Evolutionary conservation across 2,888 invertebrate species (phyloP), one percentile per base, ranked within the genome.

Genomic region (Pyrrhosoma nymphula): DNA sequence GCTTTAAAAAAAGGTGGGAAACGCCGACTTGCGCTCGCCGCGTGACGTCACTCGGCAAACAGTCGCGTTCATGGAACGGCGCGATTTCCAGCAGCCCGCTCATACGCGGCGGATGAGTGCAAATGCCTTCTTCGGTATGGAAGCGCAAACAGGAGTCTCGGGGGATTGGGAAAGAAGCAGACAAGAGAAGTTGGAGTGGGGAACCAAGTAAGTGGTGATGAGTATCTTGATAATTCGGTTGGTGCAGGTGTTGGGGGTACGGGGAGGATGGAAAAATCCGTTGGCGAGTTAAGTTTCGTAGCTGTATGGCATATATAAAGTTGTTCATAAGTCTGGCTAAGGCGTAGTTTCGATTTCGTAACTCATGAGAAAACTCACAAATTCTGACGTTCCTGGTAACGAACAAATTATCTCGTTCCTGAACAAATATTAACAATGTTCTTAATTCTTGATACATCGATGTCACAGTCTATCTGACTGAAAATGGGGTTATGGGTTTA

Each of bases 41-140:
- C 63, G 93, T 69, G 47, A 75, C 93, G 69, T 93, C 93, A 93
- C 47, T 39, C 26, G 47, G 69, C 93, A 93, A 93, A 93, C 93
- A 93, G n/a, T 10, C 30, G 35, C 60, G 20, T 35, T 63, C 91
- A 26, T 16, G 30, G 30, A 82, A 82, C 39, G 39, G 91, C 63
- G 91, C 39, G 91, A 91, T 63, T 63, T 91, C 35, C 26, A 60
- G 39, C 75, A 26, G n/a, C 69, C 60, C 82, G 82, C 35, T 35
- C 82, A 35, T 82, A 35, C 82, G 26, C 23, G 69, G 35, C 63
- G 69, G 69, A 47, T 93, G 69, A 63, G 93, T 75, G 93, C 93
- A 47, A 69, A 82, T 82, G 82, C 82, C 60, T 20, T 16, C 60
- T 26, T 47, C 14, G 47, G 69, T n/a, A 63, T 63, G 93, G 93